Evolutionary conservation across 2,888 invertebrate genomes (phyloP).

Genomic region (Taenaris catops): DNA sequence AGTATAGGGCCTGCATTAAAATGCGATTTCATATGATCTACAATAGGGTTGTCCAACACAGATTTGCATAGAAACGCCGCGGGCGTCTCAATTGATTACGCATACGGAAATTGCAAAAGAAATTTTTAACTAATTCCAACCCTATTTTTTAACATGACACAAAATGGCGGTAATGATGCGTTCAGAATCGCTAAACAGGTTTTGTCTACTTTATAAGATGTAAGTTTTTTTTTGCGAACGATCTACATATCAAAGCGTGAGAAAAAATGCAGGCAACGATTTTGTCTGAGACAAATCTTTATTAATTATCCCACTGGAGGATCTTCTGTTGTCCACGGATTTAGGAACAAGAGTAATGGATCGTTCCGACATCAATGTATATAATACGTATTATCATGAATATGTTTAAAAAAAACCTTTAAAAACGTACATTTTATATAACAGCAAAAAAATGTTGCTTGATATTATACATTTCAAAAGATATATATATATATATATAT

Average conservation of each 20-base stretch:
- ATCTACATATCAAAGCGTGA: slow-evolving; percentile 31
- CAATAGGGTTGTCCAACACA: slow-evolving; percentile 20
- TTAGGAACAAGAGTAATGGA: slow-evolving; percentile 2
- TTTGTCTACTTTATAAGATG: slow-evolving; percentile 66
- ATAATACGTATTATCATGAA: background rate
- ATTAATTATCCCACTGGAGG: slow-evolving; percentile 18
- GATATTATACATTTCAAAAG: too few species aligned
- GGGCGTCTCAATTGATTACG: slow-evolving; percentile 25
- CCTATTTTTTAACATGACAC: slow-evolving; percentile 19
- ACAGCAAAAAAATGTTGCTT: too few species aligned
- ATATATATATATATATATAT: too few species aligned
- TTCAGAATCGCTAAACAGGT: slow-evolving; percentile 67
- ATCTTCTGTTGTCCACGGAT: slow-evolving; percentile 6
- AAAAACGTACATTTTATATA: too few species aligned
- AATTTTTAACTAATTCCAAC: background rate
- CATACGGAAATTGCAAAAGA: slow-evolving; percentile 1
- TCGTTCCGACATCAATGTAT: background rate
- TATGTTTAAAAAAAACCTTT: too few species aligned
- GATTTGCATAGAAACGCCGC: slow-evolving; percentile 30
- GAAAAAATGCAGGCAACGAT: slow-evolving; percentile 14
- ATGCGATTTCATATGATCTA: background rate
- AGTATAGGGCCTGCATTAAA: too few species aligned
- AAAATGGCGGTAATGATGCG: slow-evolving; percentile 32
- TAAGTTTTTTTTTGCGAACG: slow-evolving; percentile 45
- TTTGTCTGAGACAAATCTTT: slow-evolving; percentile 19